Evolutionary conservation across 2,797 vertebrate species (phyloP).

Genomic region (Acanthis flammea): DNA sequence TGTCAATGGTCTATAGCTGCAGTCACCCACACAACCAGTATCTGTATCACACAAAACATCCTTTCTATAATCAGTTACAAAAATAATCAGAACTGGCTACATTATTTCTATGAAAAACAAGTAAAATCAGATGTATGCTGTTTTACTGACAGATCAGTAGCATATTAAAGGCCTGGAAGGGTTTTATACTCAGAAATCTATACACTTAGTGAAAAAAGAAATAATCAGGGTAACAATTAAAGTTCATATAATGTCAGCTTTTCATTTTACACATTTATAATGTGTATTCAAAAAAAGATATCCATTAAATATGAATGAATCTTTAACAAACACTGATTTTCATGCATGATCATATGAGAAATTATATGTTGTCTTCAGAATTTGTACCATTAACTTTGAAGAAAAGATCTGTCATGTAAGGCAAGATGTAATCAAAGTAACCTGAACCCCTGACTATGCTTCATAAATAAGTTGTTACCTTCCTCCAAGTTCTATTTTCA

Average conservation of each 20-base stretch:
- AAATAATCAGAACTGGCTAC: not conserved
- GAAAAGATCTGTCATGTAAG: not conserved
- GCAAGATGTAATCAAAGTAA: not conserved
- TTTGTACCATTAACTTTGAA: not conserved
- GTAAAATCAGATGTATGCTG: not conserved
- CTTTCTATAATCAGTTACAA: not conserved
- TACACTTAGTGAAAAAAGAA: not conserved
- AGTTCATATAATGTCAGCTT: not conserved
- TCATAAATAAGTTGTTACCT: not conserved
- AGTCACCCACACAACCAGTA: not conserved
- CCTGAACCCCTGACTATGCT: not conserved
- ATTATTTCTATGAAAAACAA: not conserved
- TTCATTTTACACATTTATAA: not conserved
- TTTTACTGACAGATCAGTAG: not conserved
- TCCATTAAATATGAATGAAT: not conserved
- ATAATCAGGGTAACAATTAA: not conserved
- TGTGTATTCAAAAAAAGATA: not conserved
- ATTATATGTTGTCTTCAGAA: not conserved
- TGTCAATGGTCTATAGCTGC: not conserved
- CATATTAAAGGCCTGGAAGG: not conserved
- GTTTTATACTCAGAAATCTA: not conserved
- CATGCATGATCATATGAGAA: not conserved
- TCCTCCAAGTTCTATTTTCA: not conserved
- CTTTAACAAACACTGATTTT: not conserved
- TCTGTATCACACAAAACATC: not conserved